These are phyloP conservation scores for Drosophila ananassae DNA, from an alignment of 1,140 invertebrate species.

Conservation along the genomic window DNA sequence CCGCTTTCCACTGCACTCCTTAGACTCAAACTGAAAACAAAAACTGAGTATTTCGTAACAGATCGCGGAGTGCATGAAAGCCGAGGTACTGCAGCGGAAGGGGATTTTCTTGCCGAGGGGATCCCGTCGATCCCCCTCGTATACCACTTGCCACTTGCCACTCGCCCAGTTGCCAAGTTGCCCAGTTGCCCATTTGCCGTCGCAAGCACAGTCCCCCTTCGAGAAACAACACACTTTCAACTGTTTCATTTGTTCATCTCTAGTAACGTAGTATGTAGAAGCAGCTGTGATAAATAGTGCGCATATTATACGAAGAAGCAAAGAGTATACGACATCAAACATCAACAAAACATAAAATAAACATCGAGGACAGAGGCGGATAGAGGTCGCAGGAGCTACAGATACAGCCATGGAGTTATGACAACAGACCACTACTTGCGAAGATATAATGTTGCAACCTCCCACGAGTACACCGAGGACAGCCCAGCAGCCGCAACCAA, in stretches of 20 bases:
- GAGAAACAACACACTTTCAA: conserved; percentile 18
- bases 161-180: not conserved
- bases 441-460: conserved; percentile 34
- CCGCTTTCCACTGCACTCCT: not conserved
- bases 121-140: conserved; percentile 47
- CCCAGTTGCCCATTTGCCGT: conserved; percentile 33
- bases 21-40: not conserved
- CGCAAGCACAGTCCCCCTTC: conserved; percentile 34
- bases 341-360: conserved; percentile 21
- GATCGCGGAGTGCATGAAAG: not conserved
- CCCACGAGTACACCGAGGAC: conserved; percentile 52
- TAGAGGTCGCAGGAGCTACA: conserved; percentile 11
- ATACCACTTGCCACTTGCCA: not conserved
- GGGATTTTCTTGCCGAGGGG: conserved; percentile 45
- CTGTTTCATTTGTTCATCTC: conserved; percentile 46
- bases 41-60: conserved; percentile 6
- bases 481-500: conserved; percentile 60
- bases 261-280: conserved; percentile 78
- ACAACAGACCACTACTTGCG: conserved; percentile 50
- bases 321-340: conserved; percentile 53
- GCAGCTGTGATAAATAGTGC: conserved; percentile 84
- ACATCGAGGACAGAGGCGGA: conserved; percentile 10
- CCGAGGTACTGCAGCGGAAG: conserved; percentile 4
- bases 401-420: conserved; percentile 73
- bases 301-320: conserved; percentile 78